Conservation (phyloP, 2,113 vertebrate genomes). For the Octodon degus region DNA sequence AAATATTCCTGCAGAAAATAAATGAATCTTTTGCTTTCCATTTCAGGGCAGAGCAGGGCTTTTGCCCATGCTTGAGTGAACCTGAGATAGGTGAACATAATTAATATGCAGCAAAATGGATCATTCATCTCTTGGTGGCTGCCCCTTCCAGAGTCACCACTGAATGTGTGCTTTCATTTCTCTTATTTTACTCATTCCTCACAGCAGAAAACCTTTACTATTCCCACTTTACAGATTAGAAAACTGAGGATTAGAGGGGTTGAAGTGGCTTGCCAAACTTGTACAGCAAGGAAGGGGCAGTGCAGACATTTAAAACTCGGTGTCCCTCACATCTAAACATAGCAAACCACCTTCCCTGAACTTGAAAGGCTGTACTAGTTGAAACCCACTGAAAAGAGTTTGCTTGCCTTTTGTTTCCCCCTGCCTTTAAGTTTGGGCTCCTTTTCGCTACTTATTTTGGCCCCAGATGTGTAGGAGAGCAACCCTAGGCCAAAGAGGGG, state of each 20-base stretch:
- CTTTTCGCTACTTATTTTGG: background rate
- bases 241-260: constrained; percentile 69
- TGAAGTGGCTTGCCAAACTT: background rate
- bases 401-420: background rate
- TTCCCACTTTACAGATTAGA: constrained; percentile 75
- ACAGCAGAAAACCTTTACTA: background rate
- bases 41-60: background rate
- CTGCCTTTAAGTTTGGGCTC: background rate
- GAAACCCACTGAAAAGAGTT: background rate
- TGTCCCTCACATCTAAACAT: background rate
- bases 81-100: background rate
- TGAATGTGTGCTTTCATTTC: background rate
- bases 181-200: background rate
- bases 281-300: background rate
- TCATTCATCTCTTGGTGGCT: background rate
- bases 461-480: background rate
- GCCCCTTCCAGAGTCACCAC: background rate
- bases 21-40: background rate
- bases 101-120: background rate
- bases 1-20: constrained; percentile 43
- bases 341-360: background rate
- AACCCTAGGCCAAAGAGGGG: background rate
- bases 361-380: background rate
- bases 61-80: constrained; percentile 23
- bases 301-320: background rate